Evolutionary conservation across 1,140 invertebrate genomes (phyloP).

Genomic region (Tenebrio molitor): DNA sequence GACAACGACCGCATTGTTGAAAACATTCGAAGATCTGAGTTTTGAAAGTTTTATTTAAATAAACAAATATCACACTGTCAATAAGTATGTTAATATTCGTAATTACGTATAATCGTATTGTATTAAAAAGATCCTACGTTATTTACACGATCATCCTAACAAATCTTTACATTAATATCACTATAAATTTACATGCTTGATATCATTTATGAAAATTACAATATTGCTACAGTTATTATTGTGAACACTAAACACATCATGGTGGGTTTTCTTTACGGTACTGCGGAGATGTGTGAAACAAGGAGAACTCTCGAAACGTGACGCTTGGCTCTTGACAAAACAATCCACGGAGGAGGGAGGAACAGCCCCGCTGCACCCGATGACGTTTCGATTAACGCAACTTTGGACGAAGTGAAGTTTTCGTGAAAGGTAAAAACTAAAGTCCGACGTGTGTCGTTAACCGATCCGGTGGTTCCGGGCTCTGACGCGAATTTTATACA

Average conservation of each 20-base stretch:
- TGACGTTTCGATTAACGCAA: too few relatives aligned
- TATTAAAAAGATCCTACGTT: conserved; percentile 27
- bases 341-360: too few relatives aligned
- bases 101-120: conserved; percentile 21
- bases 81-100: background rate
- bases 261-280: conserved; percentile 5
- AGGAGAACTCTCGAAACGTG: too few relatives aligned
- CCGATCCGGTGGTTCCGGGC: too few relatives aligned
- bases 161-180: conserved; percentile 42
- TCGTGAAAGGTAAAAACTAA: too few relatives aligned
- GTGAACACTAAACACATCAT: conserved; percentile 41
- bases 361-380: too few relatives aligned
- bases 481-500: too few relatives aligned
- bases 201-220: conserved; percentile 32
- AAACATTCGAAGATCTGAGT: too few relatives aligned
- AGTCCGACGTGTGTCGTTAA: too few relatives aligned
- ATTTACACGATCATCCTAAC: conserved; percentile 28
- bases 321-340: too few relatives aligned
- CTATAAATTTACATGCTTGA: conserved; percentile 35
- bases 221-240: conserved; percentile 41
- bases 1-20: too few relatives aligned
- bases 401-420: too few relatives aligned
- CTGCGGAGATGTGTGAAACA: background rate
- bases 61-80: conserved; percentile 38
- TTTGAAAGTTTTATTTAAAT: conserved; percentile 23